Conservation (phyloP, 2,113 vertebrate genomes). For the Atractosteus spatula region DNA sequence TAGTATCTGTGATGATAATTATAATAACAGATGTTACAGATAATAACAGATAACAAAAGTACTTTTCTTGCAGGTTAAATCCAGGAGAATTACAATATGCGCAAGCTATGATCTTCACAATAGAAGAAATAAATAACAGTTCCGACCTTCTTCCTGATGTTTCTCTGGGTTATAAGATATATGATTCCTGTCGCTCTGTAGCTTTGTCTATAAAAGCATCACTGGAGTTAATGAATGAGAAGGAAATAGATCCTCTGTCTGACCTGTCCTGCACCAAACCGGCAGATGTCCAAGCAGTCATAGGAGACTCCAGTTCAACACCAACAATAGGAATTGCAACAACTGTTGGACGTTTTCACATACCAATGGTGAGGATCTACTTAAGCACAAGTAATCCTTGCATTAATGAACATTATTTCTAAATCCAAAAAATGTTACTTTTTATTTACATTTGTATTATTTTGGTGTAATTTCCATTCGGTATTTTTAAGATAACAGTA, state of each 20-base stretch:
- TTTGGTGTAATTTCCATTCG: too few relatives aligned
- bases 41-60: too few relatives aligned
- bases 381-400: too few relatives aligned
- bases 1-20: too few relatives aligned
- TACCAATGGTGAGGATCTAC: too few relatives aligned
- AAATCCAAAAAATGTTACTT: too few relatives aligned
- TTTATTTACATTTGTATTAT: too few relatives aligned
- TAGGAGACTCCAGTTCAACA: constrained; percentile 12
- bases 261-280: constrained; percentile 8
- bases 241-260: not conserved
- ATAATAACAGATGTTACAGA: too few relatives aligned
- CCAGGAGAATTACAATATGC: constrained; percentile 13
- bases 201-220: constrained; percentile 1
- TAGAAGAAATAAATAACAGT: constrained; percentile 19
- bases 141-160: constrained; percentile 8
- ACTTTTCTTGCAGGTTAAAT: constrained; percentile 4
- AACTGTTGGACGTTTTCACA: too few relatives aligned
- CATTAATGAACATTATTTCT: too few relatives aligned
- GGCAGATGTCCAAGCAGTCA: not conserved
- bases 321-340: not conserved
- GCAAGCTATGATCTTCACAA: constrained; percentile 19
- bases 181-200: constrained; percentile 10
- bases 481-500: too few relatives aligned
- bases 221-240: constrained; percentile 6
- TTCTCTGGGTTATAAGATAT: constrained; percentile 15